Evolutionary conservation across 2,797 vertebrate genomes (phyloP).

Genomic region (Lindbergichthys nudifrons): DNA sequence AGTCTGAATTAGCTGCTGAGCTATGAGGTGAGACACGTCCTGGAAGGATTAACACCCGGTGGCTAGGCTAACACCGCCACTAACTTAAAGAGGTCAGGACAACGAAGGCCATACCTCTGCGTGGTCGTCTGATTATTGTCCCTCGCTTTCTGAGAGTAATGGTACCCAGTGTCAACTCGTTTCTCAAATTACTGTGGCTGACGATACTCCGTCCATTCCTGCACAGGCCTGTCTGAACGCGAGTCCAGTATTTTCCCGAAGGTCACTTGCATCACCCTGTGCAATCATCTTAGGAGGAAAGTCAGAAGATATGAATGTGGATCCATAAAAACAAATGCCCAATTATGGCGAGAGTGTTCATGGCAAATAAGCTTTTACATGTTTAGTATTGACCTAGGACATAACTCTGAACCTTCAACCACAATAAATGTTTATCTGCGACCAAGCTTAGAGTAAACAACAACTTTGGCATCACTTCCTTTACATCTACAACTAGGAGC

Average conservation of each 20-base stretch:
- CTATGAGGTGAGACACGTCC: conserved; percentile 73
- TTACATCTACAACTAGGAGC: conserved; percentile 31
- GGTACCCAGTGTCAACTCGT: conserved; percentile 39
- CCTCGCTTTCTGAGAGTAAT: conserved; percentile 38
- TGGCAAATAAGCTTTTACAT: conserved; percentile 1
- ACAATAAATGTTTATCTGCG: conserved; percentile 36
- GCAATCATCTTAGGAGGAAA: conserved; percentile 46
- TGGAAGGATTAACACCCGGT: conserved; percentile 74
- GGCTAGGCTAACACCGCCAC: conserved; percentile 51
- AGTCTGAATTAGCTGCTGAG: conserved; percentile 68
- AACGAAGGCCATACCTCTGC: conserved; percentile 38
- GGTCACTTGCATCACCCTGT: conserved; percentile 49
- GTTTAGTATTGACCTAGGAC: not conserved
- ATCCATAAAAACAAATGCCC: conserved; percentile 21
- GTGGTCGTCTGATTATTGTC: conserved; percentile 37
- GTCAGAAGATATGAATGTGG: conserved; percentile 44
- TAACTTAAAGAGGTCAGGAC: conserved; percentile 65
- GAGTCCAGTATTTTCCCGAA: conserved; percentile 20
- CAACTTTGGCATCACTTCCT: conserved; percentile 47
- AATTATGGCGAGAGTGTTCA: conserved; percentile 18
- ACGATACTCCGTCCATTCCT: conserved; percentile 12
- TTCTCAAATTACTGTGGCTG: conserved; percentile 19
- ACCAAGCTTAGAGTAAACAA: conserved; percentile 54
- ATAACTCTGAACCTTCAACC: conserved; percentile 23
- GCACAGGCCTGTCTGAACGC: conserved; percentile 35